Evolutionary conservation across 2,113 vertebrate genomes (phyloP).

Genomic region (Urocolius indicus): DNA sequence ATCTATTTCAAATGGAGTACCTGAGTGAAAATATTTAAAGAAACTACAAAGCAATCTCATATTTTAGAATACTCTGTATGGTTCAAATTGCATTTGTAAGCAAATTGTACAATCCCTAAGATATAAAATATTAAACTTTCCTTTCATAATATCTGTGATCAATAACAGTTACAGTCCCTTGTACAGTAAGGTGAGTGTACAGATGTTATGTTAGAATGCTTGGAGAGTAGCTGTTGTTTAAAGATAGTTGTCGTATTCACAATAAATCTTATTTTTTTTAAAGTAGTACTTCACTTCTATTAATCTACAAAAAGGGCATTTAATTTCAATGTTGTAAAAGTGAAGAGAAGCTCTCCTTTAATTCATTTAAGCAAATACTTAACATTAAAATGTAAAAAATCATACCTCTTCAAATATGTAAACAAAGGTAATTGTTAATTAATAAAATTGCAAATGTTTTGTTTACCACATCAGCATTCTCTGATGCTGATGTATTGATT

Average conservation of each 20-base stretch:
- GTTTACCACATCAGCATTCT: not conserved
- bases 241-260: not conserved
- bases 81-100: not conserved
- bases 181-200: not conserved
- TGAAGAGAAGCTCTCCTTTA: not conserved
- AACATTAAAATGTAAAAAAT: not conserved
- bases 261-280: not conserved
- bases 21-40: conserved; percentile 28
- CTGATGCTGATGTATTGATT: not conserved
- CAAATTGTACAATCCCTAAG: not conserved
- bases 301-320: not conserved
- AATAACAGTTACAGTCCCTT: not conserved
- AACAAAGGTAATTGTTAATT: not conserved
- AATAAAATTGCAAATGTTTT: not conserved
- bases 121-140: not conserved
- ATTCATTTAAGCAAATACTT: not conserved
- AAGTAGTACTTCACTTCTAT: not conserved
- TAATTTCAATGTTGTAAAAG: not conserved
- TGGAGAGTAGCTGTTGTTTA: not conserved
- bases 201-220: not conserved
- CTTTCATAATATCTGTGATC: not conserved
- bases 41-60: not conserved
- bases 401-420: not conserved
- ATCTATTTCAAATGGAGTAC: not conserved
- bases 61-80: not conserved